Evolutionary conservation across 2,113 vertebrate genomes (phyloP).

Genomic region (Gopherus evgoodei): DNA sequence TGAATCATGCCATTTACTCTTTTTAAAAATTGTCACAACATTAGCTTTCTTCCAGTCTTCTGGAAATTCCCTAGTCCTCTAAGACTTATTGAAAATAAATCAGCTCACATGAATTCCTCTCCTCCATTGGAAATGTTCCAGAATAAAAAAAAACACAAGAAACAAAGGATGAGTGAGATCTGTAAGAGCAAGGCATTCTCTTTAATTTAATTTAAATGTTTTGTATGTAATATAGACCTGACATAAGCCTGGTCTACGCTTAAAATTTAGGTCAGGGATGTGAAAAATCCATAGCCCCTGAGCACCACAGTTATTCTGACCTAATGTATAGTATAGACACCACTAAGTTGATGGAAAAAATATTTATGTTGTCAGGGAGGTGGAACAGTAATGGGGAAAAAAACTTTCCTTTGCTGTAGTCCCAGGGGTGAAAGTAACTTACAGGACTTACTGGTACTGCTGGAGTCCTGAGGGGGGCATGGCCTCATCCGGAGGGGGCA

Average conservation of each 20-base stretch:
- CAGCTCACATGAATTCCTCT: neutral
- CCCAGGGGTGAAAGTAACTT: no score
- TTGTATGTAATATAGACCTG: neutral
- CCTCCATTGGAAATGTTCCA: neutral
- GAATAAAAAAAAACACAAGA: neutral
- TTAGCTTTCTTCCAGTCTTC: no score
- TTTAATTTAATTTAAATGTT: neutral
- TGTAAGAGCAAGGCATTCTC: neutral
- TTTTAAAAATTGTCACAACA: no score
- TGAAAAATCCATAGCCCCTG: neutral
- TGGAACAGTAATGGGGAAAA: neutral
- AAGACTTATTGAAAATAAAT: no score
- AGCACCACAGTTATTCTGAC: neutral
- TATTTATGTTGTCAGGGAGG: neutral
- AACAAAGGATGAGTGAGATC: neutral
- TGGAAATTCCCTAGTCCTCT: no score
- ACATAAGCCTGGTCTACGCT: neutral
- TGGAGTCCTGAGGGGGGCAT: no score
- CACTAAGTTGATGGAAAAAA: neutral
- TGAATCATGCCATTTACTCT: no score
- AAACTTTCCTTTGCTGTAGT: neutral
- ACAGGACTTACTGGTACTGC: no score
- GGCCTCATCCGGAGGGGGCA: no score
- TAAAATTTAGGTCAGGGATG: neutral
- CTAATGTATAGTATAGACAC: neutral